Evolutionary conservation across 2,113 vertebrate species (phyloP), one percentile per base, ranked within the genome.

Genomic region (Trichomycterus rosablanca): DNA sequence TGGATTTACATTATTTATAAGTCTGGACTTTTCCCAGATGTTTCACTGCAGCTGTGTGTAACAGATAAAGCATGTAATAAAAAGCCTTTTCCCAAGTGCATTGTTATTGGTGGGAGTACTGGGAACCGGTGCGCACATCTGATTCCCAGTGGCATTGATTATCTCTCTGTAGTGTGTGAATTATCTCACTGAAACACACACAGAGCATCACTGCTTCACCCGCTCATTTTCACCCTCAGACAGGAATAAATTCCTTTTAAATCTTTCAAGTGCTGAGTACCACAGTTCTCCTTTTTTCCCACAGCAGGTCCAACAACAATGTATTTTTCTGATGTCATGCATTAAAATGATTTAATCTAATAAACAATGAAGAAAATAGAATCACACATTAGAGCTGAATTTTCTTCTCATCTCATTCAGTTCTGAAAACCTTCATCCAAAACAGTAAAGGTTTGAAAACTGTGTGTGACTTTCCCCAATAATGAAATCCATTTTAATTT

Each of bases 121-220:
- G 12, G 39, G 10, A 26, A 28, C 28, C 12, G 3, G 6, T 58
- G 30, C 19, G 26, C 6, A 11, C 46, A 34, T 49, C 44, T 18
- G 44, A 45, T 48, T 50, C n/a, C 35, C 49, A 40, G 19, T 40
- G 32, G 37, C n/a, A 46, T 8, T 3, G 43, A 19, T 54, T 46
- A 65, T 59, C 68, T 43, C 42, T 70, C 42, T 50, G 15, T 22
- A 24, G 35, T 46, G 46, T 48, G 51, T 57, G 48, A 45, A 60
- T 71, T 62, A 66, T 71, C 69, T 37, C 55, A 51, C 28, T 66
- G 2, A 35, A 55, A 18, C 68, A 71, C 60, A 46, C 42, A n/a
- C n/a, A n/a, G n/a, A n/a, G n/a, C n/a, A n/a, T n/a, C n/a, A n/a
- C n/a, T n/a, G n/a, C n/a, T n/a, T n/a, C n/a, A n/a, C n/a, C n/a